Percentiles rank a stretch among this genome's conserved stretches.
phyloP scores from a whole-genome alignment of 2,113 vertebrate species.

The Gracilinanus agilis region DNA sequence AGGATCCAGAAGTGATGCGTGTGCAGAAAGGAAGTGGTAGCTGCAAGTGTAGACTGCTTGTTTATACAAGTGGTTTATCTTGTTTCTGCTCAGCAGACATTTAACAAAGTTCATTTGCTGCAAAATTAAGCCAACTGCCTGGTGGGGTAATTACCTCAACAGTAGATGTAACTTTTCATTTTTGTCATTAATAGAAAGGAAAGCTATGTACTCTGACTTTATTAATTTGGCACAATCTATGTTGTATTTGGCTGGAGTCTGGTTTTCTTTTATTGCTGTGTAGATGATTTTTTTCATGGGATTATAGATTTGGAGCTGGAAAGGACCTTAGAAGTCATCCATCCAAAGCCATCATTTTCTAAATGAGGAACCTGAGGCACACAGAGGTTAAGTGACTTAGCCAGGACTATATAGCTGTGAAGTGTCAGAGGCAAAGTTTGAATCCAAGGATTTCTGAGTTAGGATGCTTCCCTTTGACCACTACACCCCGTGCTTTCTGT shows the following conservation, averaged over 20 bases:
- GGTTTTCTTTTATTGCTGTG: not conserved
- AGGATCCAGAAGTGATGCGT: not conserved
- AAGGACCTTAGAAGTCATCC: not conserved
- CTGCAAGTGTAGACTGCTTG: not conserved
- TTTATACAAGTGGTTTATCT: not conserved
- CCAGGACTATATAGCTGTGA: not conserved
- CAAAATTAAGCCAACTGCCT: not conserved
- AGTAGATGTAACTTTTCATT: not conserved
- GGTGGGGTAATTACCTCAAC: not conserved
- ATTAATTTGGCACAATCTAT: not conserved
- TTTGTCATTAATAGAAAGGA: not conserved
- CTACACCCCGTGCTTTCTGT: not conserved
- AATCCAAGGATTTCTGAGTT: not conserved
- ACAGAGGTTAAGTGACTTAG: not conserved
- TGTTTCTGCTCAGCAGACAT: not conserved
- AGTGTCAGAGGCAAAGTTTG: not conserved
- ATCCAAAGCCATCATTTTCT: not conserved
- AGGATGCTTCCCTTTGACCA: not conserved
- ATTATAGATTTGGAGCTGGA: not conserved
- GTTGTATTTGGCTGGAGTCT: not conserved
- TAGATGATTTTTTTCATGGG: not conserved
- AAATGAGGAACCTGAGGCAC: not conserved
- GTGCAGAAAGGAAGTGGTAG: not conserved
- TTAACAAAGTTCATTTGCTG: not conserved
- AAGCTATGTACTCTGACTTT: not conserved